Conservation (phyloP, 2,888 invertebrate genomes). For the Zaprionus bogoriensis region DNA sequence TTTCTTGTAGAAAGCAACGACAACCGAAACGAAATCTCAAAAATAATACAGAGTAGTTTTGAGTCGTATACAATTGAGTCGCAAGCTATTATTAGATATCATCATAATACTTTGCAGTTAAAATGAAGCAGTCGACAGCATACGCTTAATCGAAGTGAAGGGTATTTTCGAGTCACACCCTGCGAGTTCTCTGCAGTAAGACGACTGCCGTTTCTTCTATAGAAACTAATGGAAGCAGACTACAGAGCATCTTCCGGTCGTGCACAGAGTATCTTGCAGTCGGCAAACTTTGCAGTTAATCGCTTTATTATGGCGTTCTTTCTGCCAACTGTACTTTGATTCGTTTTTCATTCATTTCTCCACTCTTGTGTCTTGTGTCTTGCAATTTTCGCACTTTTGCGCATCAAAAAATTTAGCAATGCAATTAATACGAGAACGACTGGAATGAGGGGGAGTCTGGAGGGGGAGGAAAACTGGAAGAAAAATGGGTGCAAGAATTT, state of each 20-base stretch:
- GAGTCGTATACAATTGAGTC: too few species aligned
- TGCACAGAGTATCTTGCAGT: background rate
- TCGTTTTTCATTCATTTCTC: slow-evolving; percentile 47
- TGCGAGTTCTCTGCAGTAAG: too few species aligned
- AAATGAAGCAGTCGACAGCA: too few species aligned
- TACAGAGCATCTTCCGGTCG: background rate
- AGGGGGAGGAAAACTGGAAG: slow-evolving; percentile 13
- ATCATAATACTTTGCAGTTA: too few species aligned
- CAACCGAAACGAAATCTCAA: too few species aligned
- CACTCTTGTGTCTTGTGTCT: slow-evolving; percentile 37
- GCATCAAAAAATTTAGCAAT: slow-evolving; percentile 72
- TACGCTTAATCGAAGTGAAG: too few species aligned
- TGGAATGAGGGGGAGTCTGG: background rate
- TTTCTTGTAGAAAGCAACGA: too few species aligned
- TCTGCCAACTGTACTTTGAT: slow-evolving; percentile 56
- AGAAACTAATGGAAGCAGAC: background rate
- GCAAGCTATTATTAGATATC: too few species aligned
- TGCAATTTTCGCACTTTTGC: slow-evolving; percentile 75
- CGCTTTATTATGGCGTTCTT: slow-evolving; percentile 7
- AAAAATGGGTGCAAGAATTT: slow-evolving; percentile 72
- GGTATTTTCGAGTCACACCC: too few species aligned
- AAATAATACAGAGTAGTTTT: too few species aligned
- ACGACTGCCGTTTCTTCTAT: background rate
- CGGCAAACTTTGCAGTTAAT: background rate
- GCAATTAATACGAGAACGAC: slow-evolving; percentile 67